Evolutionary conservation across 2,113 vertebrate genomes (phyloP).

Genomic region (Galemys pyrenaicus): DNA sequence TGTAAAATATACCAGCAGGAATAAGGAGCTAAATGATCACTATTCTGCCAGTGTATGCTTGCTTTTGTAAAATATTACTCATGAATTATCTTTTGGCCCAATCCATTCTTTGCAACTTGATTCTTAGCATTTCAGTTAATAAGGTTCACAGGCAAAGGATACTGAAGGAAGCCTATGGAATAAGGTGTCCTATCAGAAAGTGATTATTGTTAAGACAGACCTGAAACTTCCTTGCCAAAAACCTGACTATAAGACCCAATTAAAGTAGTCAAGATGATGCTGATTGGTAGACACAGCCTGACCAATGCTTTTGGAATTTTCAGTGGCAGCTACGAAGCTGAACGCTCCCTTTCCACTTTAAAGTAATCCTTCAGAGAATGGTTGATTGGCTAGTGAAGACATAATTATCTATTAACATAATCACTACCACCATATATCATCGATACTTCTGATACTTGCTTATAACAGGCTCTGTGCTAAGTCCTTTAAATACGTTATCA

Average conservation of each 20-base stretch:
- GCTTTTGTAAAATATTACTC: not conserved
- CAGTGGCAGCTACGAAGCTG: not conserved
- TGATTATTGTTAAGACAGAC: not conserved
- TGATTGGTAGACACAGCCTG: not conserved
- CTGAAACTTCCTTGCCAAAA: not conserved
- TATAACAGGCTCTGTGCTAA: not conserved
- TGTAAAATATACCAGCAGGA: not conserved
- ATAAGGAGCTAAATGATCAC: not conserved
- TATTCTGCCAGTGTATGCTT: not conserved
- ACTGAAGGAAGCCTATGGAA: not conserved
- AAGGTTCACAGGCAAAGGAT: not conserved
- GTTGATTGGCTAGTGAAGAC: not conserved
- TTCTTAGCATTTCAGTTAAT: slow-evolving; percentile 24
- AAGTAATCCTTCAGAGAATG: slow-evolving; percentile 1
- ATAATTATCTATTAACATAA: not conserved
- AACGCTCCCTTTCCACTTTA: not conserved
- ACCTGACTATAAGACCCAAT: not conserved
- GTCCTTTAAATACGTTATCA: not conserved
- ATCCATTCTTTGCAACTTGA: not conserved
- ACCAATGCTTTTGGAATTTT: not conserved
- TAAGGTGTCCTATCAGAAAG: not conserved
- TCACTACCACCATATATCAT: not conserved
- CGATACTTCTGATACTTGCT: not conserved
- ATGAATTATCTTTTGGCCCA: slow-evolving; percentile 7
- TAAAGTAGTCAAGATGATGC: not conserved